phyloP scores from a whole-genome alignment of 1,140 invertebrate species.

The Eueides isabella region DNA sequence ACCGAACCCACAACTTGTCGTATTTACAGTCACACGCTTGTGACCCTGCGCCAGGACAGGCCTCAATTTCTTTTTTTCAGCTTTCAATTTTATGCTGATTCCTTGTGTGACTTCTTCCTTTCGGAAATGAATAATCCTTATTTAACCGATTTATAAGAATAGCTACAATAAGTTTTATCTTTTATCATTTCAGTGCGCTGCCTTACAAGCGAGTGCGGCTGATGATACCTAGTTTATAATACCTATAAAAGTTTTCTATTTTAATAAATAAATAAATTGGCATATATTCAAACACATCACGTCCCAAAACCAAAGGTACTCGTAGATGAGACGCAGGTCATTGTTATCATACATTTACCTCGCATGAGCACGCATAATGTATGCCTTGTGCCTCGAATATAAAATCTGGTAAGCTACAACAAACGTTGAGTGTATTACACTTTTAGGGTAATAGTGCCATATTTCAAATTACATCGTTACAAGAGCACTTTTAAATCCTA shows the following conservation, averaged over 20 bases:
- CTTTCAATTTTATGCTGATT: too few species aligned
- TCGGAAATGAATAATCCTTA: too few species aligned
- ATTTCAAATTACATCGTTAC: slow-evolving; percentile 16
- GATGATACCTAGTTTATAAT: too few species aligned
- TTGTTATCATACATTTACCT: slow-evolving; percentile 28
- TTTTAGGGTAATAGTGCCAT: slow-evolving; percentile 27
- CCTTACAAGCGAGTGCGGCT: too few species aligned
- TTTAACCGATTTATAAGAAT: too few species aligned
- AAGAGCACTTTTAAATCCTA: background rate
- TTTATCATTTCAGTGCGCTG: too few species aligned
- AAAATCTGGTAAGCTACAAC: slow-evolving; percentile 28
- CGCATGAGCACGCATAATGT: slow-evolving; percentile 27
- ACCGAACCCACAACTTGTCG: too few species aligned
- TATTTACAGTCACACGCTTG: too few species aligned
- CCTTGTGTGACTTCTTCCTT: too few species aligned
- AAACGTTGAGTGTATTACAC: slow-evolving; percentile 26
- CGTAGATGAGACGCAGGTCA: slow-evolving; percentile 20
- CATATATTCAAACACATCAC: background rate
- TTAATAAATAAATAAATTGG: slow-evolving; percentile 11
- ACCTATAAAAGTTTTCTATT: background rate
- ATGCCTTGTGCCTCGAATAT: slow-evolving; percentile 15
- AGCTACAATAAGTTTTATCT: too few species aligned
- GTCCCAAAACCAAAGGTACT: slow-evolving; percentile 7
- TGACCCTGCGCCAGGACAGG: too few species aligned
- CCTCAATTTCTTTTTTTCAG: too few species aligned